A percentile compares a stretch with the other conserved stretches of the same genome.
Conservation (phyloP, 92 coral and sea anemone species). For the Palythoa grandis region DNA sequence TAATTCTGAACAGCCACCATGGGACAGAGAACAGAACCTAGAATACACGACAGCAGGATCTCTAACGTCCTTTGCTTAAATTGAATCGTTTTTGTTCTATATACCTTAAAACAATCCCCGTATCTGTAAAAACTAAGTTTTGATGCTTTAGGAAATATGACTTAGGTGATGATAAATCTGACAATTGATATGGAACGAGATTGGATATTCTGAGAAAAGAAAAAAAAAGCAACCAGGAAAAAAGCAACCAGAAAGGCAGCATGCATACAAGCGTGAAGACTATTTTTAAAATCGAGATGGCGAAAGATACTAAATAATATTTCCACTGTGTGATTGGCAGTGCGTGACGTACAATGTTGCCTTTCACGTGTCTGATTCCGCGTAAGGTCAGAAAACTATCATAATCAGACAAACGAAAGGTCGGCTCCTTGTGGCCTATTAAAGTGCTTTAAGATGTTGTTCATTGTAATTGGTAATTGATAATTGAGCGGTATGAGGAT, state of each 20-base stretch:
- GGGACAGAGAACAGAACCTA: conserved; percentile 17
- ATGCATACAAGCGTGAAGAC: neutral
- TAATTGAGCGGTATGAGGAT: conserved; percentile 52
- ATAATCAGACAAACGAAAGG: conserved; percentile 52
- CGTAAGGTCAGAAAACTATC: conserved; percentile 48
- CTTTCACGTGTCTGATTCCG: conserved; percentile 48
- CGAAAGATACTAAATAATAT: conserved; percentile 48
- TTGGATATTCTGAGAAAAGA: neutral
- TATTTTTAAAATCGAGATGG: neutral
- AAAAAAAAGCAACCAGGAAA: neutral
- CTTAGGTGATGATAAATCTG: neutral
- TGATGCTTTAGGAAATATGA: neutral
- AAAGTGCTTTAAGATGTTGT: conserved; percentile 59
- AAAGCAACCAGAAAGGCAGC: neutral
- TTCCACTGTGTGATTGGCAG: conserved; percentile 55
- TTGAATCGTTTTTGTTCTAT: conserved; percentile 9
- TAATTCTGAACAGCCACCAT: neutral
- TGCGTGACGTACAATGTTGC: conserved; percentile 40
- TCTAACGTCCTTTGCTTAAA: conserved; percentile 15
- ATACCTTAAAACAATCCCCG: neutral
- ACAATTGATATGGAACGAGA: neutral
- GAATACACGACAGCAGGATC: conserved; percentile 13
- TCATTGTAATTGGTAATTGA: no score
- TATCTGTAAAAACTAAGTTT: conserved; percentile 4
- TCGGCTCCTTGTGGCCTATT: conserved; percentile 30